Percentiles rank a stretch among this genome's conserved stretches.
Evolutionary conservation across 2,113 vertebrate genomes (phyloP).

Genomic region (Ictidomys tridecemlineatus): DNA sequence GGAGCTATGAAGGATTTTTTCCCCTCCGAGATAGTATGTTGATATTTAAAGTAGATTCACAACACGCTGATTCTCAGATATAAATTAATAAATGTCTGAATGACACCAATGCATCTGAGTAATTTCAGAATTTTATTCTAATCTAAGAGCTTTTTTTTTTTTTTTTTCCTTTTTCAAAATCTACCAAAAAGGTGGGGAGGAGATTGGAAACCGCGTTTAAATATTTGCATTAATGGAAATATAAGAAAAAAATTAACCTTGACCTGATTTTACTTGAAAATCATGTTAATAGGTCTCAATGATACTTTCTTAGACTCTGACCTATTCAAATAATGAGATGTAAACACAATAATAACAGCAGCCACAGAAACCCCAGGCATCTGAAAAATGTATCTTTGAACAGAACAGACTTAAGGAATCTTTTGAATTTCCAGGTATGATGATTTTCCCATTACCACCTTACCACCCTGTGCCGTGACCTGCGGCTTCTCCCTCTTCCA

Average conservation of each 20-base stretch:
- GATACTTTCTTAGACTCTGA: not conserved
- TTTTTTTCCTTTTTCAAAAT: not conserved
- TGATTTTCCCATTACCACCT: not conserved
- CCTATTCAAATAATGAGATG: not conserved
- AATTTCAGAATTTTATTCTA: not conserved
- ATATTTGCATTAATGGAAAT: not conserved
- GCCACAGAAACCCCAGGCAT: not conserved
- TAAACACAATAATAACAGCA: not conserved
- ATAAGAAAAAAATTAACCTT: not conserved
- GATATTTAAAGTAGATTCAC: not conserved
- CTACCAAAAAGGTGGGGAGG: not conserved
- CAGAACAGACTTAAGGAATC: not conserved
- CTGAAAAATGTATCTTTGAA: not conserved
- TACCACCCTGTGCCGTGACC: fast-evolving
- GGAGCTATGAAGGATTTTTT: not conserved
- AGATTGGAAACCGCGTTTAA: not conserved
- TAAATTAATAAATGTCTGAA: not conserved
- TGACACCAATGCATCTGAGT: not conserved
- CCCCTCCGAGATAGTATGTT: not conserved
- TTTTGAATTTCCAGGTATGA: not conserved
- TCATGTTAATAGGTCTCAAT: not conserved
- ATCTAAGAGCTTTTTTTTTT: not conserved
- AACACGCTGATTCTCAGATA: not conserved
- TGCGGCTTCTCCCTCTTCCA: not conserved
- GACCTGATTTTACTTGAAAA: slow-evolving; percentile 17